phyloP scores from a whole-genome alignment of 2,113 vertebrate genomes.

The Anoura caudifer region DNA sequence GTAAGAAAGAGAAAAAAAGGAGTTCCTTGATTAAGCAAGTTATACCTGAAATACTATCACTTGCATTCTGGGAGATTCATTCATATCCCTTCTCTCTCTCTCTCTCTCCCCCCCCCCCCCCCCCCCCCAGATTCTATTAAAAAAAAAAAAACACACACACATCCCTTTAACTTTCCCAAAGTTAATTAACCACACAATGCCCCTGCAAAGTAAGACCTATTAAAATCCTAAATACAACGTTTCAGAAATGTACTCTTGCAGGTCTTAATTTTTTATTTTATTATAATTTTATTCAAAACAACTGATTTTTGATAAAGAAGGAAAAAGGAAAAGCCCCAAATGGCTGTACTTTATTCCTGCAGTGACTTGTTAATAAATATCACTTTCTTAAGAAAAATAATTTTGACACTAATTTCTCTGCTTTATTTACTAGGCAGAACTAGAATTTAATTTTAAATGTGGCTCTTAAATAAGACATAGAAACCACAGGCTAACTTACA shows the following conservation, averaged over 20 bases:
- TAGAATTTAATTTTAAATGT: slow-evolving; percentile 6
- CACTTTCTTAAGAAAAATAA: not conserved
- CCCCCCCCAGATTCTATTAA: not conserved
- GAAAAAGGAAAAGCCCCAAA: not conserved
- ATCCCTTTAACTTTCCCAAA: not conserved
- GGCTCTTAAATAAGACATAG: not conserved
- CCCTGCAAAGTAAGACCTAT: not conserved
- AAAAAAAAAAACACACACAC: not conserved
- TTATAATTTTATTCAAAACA: not conserved
- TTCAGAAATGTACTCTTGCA: not conserved
- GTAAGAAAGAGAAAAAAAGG: not conserved
- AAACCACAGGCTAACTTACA: not conserved
- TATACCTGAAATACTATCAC: not conserved
- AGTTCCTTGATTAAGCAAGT: not conserved
- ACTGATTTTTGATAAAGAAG: not conserved
- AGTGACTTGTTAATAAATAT: not conserved
- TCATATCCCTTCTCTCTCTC: not conserved
- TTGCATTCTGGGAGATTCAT: not conserved
- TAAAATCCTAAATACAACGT: not conserved
- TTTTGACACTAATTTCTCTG: not conserved
- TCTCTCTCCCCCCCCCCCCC: too few species aligned
- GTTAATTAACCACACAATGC: not conserved
- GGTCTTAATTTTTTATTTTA: not conserved
- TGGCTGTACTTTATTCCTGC: not conserved
- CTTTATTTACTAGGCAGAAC: not conserved